Conservation (phyloP, 2,888 invertebrate species). For the Agrotis segetum region DNA sequence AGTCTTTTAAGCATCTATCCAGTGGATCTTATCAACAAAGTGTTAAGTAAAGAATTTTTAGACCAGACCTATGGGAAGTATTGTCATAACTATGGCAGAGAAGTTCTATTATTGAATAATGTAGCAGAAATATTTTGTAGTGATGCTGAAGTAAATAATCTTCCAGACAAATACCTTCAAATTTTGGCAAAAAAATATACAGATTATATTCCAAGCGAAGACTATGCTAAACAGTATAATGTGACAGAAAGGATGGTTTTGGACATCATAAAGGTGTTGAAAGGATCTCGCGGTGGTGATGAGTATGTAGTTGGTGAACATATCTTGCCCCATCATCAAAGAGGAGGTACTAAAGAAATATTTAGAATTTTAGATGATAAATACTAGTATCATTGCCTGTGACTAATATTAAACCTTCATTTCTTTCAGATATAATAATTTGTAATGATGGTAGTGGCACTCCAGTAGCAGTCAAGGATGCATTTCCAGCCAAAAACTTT, state of each 20-base stretch:
- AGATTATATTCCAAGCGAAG: slow-evolving; percentile 90
- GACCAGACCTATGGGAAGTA: slow-evolving; percentile 89
- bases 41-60: slow-evolving; percentile 91
- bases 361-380: slow-evolving; percentile 1
- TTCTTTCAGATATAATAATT: slow-evolving; percentile 90
- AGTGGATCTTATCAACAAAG: slow-evolving; percentile 90
- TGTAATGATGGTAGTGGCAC: slow-evolving; percentile 89
- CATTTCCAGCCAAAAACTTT: slow-evolving; percentile 87
- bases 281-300: slow-evolving; percentile 86
- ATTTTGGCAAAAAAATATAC: slow-evolving; percentile 91
- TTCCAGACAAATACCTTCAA: slow-evolving; percentile 85
- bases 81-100: slow-evolving; percentile 86
- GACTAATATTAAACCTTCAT: slow-evolving; percentile 5
- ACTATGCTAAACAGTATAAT: slow-evolving; percentile 88
- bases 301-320: slow-evolving; percentile 89
- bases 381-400: neutral
- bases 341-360: slow-evolving; percentile 85
- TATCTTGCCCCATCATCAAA: slow-evolving; percentile 93
- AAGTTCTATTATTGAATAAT: slow-evolving; percentile 92
- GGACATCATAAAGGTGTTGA: slow-evolving; percentile 89
- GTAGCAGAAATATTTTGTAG: slow-evolving; percentile 91
- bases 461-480: slow-evolving; percentile 84
- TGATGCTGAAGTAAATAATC: slow-evolving; percentile 90
- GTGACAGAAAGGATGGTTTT: slow-evolving; percentile 91
- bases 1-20: slow-evolving; percentile 90